These are phyloP conservation scores for Python bivittatus DNA, from an alignment of 2,113 vertebrate species.

Conservation along the genomic window DNA sequence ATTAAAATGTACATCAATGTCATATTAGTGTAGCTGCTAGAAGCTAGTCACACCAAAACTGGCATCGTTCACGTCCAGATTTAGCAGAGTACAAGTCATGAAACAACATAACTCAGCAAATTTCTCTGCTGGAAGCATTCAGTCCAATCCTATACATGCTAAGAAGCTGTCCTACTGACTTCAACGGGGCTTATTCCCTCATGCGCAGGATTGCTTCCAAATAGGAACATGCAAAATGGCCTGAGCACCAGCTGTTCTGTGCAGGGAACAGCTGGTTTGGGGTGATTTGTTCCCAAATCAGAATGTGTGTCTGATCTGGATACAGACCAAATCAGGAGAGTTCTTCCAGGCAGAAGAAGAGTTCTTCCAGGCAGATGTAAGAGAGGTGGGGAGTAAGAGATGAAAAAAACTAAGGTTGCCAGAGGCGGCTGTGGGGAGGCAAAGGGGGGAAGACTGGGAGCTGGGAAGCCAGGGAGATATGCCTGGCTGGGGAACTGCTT, in stretches of 20 bases:
- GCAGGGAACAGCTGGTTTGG: neutral
- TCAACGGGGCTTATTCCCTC: neutral
- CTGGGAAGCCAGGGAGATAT: no score
- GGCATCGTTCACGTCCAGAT: neutral
- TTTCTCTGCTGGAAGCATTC: neutral
- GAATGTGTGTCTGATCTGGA: neutral
- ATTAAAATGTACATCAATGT: neutral
- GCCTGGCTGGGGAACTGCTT: no score
- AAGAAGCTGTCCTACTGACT: neutral
- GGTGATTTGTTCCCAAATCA: neutral
- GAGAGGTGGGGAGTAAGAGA: neutral
- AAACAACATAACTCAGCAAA: no score
- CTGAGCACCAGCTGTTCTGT: neutral
- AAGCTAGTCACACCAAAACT: neutral
- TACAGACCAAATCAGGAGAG: neutral
- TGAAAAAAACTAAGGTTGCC: neutral
- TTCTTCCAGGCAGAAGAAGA: neutral
- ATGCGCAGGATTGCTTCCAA: neutral
- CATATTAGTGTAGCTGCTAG: neutral
- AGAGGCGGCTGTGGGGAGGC: no score
- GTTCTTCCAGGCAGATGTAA: neutral
- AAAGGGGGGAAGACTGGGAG: no score
- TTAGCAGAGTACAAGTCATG: neutral
- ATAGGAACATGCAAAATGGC: neutral
- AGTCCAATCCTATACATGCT: neutral